Conservation (phyloP, 2,113 vertebrate species). For the Oreocharis arfaki region DNA sequence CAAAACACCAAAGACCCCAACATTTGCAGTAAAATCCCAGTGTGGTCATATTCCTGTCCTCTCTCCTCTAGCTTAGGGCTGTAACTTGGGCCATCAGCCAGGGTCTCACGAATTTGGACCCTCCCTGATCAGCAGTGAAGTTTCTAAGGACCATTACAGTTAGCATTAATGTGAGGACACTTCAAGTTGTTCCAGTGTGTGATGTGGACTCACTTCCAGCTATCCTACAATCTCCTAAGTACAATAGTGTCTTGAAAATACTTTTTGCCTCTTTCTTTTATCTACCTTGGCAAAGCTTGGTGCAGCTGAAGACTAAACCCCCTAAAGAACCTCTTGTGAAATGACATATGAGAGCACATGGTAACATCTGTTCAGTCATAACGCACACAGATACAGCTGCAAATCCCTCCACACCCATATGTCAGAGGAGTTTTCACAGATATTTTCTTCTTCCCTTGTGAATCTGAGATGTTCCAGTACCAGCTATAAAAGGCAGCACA, state of each 20-base stretch:
- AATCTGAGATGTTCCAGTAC: background rate
- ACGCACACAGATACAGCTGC: fast-evolving
- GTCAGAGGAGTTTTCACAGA: background rate
- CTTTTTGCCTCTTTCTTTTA: background rate
- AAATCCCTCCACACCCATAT: background rate
- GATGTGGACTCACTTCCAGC: background rate
- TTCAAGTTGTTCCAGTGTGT: background rate
- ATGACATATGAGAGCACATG: background rate
- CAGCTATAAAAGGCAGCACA: background rate
- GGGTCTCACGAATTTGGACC: background rate
- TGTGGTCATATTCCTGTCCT: background rate
- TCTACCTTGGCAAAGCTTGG: background rate
- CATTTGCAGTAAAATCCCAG: background rate
- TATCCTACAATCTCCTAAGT: background rate
- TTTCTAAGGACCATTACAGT: background rate
- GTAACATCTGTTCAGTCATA: background rate
- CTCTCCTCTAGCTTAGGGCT: background rate
- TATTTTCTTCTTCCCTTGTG: background rate
- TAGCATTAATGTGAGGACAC: background rate
- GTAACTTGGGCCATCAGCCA: background rate
- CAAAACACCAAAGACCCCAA: background rate
- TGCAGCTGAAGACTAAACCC: background rate
- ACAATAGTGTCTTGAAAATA: background rate
- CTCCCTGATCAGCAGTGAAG: background rate
- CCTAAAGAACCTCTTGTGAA: background rate